Conservation (phyloP, 2,797 vertebrate species). For the Tamandua tetradactyla region DNA sequence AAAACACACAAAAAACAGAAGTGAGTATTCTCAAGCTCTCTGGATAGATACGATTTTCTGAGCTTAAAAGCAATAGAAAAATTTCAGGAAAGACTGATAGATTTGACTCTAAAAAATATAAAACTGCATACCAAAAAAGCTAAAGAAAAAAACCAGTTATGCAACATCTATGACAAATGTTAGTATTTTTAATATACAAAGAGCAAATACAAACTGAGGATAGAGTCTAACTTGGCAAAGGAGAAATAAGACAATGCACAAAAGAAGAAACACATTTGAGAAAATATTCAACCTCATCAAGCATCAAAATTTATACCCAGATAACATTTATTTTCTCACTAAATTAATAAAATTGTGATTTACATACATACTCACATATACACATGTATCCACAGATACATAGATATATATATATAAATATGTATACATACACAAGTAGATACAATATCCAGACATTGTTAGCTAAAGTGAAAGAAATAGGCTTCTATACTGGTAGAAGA, state of each 20-base stretch:
- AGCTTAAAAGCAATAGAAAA: conserved; percentile 25
- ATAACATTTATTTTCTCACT: background rate
- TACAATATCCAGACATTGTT: background rate
- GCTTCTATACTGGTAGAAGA: background rate
- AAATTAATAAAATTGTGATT: background rate
- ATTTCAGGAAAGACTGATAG: background rate
- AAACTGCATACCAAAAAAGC: background rate
- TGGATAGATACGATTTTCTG: background rate
- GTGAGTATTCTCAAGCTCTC: background rate
- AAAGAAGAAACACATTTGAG: background rate
- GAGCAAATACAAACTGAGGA: background rate
- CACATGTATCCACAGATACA: background rate
- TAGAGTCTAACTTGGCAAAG: background rate
- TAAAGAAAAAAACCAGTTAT: background rate
- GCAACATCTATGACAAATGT: background rate
- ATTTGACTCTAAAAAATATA: conserved; percentile 12
- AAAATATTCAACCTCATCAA: background rate
- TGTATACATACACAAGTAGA: background rate
- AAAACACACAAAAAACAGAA: background rate
- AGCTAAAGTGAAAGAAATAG: background rate
- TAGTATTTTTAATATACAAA: background rate
- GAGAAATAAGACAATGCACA: background rate
- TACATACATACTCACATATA: too few relatives aligned
- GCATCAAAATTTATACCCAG: background rate
- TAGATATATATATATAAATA: background rate